Percentiles rank a stretch among this genome's conserved stretches.
Evolutionary conservation across 2,113 vertebrate genomes (phyloP).

Genomic region (Eulemur macaco): DNA sequence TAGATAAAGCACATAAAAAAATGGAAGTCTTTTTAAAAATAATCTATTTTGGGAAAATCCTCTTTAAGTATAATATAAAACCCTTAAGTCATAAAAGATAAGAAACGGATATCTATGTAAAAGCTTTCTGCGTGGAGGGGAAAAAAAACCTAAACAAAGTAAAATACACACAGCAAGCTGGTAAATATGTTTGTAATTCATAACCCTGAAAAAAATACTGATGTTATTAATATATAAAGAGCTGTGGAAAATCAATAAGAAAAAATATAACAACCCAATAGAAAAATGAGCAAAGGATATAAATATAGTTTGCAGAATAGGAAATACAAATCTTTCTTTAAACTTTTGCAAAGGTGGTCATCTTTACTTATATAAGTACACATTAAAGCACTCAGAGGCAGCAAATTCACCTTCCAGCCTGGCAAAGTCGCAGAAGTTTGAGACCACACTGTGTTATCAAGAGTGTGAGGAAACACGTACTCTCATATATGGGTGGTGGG

Average conservation of each 20-base stretch:
- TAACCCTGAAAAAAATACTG: background rate
- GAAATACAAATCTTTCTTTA: background rate
- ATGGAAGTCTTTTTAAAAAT: background rate
- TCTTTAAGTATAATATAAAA: constrained; percentile 13
- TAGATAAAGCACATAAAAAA: constrained; percentile 34
- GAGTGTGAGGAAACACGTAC: background rate
- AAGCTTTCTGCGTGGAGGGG: background rate
- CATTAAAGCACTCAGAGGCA: background rate
- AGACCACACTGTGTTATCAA: background rate
- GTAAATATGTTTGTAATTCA: background rate
- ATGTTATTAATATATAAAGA: background rate
- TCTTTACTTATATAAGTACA: background rate
- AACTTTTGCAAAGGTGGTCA: background rate
- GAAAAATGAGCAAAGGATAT: background rate
- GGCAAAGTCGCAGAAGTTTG: background rate
- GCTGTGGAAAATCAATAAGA: constrained; percentile 2
- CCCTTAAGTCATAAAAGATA: background rate
- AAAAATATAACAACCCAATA: background rate
- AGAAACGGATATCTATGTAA: background rate
- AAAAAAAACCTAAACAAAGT: background rate
- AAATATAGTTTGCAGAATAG: background rate
- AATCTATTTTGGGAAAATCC: background rate
- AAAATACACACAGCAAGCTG: background rate
- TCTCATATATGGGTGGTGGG: background rate
- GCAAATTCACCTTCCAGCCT: background rate